These are phyloP conservation scores for Alfaro cultratus DNA, from an alignment of 2,797 vertebrate genomes.

Conservation along the genomic window DNA sequence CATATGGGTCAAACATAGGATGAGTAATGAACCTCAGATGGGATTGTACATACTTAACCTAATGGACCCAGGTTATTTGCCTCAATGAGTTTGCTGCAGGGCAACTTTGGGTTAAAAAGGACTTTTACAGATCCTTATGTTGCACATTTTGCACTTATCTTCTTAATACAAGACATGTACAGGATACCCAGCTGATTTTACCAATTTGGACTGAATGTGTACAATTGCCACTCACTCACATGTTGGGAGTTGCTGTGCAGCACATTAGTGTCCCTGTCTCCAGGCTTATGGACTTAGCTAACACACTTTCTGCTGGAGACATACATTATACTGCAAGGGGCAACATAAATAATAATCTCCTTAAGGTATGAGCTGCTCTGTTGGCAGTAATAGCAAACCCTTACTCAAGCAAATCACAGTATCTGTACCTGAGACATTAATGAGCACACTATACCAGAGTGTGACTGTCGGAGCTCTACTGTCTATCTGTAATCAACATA, in stretches of 20 bases:
- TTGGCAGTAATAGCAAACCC: conserved; percentile 43
- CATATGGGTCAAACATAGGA: background rate
- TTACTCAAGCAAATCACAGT: conserved; percentile 44
- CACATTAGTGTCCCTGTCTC: conserved; percentile 19
- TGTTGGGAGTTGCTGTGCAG: conserved; percentile 18
- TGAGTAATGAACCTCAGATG: background rate
- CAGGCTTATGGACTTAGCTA: conserved; percentile 49
- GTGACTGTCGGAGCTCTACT: background rate
- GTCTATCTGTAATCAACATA: background rate
- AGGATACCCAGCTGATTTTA: background rate
- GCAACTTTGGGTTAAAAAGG: background rate
- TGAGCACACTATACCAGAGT: background rate
- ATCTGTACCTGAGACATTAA: conserved; percentile 20
- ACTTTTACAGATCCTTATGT: background rate
- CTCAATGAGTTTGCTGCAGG: background rate
- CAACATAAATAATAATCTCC: conserved; percentile 70
- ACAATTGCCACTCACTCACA: background rate
- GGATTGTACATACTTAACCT: background rate
- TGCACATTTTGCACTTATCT: background rate
- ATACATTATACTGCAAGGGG: conserved; percentile 48
- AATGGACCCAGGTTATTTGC: background rate
- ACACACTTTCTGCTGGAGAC: conserved; percentile 49
- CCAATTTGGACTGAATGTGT: background rate
- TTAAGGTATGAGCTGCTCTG: conserved; percentile 54
- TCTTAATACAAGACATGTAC: background rate